A percentile compares a stretch with the other conserved stretches of the same genome.
These are phyloP conservation scores for Actinopyga echinites DNA, from an alignment of 53 echinoderm and acorn worm species.

Conservation along the genomic window DNA sequence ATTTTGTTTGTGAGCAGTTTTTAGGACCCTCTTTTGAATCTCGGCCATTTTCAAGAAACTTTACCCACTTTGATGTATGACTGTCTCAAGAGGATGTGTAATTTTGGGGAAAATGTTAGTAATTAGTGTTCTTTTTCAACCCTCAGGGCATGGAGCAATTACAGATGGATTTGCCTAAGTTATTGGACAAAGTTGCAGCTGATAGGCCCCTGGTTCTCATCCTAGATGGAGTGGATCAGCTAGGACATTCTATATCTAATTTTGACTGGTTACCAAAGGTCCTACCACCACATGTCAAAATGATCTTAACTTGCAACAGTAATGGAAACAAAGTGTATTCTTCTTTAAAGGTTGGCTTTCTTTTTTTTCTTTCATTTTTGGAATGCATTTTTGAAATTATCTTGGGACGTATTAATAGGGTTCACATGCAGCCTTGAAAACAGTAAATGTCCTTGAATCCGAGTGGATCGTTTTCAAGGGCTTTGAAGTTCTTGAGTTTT, in stretches of 20 bases:
- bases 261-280: constrained; percentile 84
- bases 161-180: constrained; percentile 69
- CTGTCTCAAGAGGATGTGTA: too few species aligned
- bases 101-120: too few species aligned
- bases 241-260: constrained; percentile 50
- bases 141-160: constrained; percentile 83
- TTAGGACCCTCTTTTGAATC: too few species aligned
- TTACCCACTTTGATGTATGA: too few species aligned
- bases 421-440: too few species aligned
- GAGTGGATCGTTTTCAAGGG: too few species aligned
- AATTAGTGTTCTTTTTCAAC: background rate
- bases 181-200: constrained; percentile 80
- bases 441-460: too few species aligned
- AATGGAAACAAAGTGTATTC: constrained; percentile 53
- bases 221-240: constrained; percentile 88
- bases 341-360: constrained; percentile 66
- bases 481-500: too few species aligned
- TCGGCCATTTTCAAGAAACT: too few species aligned
- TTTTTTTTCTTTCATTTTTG: background rate
- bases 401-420: too few species aligned
- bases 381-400: too few species aligned
- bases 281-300: constrained; percentile 85
- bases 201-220: constrained; percentile 91
- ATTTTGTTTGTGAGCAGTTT: too few species aligned
- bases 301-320: constrained; percentile 78